Evolutionary conservation across 2,888 invertebrate species (phyloP).

Genomic region (Kuschelorhynchus macadamiae): DNA sequence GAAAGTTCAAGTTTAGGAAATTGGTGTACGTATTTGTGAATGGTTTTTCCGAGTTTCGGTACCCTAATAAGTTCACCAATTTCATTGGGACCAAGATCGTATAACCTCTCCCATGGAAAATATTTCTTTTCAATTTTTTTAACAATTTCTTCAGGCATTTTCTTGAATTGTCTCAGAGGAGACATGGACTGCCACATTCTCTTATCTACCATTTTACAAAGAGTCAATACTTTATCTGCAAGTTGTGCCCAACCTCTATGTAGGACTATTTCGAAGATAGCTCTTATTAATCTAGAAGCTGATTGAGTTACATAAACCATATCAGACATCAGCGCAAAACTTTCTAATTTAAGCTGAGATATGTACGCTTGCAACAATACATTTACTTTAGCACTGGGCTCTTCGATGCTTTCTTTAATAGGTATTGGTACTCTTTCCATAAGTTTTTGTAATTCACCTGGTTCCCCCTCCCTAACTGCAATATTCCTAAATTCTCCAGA

Average conservation of each 20-base stretch:
- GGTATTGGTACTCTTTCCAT: constrained; percentile 97
- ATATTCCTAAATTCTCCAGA: constrained; percentile 96
- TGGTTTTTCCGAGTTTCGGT: constrained; percentile 93
- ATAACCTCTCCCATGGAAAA: constrained; percentile 93
- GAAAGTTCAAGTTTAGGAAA: constrained; percentile 96
- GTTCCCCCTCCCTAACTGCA: constrained; percentile 95
- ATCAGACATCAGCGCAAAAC: constrained; percentile 98
- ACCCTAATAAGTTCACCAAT: constrained; percentile 94
- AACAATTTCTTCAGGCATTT: constrained; percentile 97
- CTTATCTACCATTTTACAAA: constrained; percentile 99
- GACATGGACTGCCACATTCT: constrained; percentile 99
- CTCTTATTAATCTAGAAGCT: constrained; percentile 93
- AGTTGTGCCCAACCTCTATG: constrained; percentile 94
- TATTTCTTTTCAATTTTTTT: constrained; percentile 99
- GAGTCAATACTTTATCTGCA: constrained; percentile 93
- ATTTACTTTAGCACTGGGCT: constrained; percentile 97
- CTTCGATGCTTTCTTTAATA: constrained; percentile 98
- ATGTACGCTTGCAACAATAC: constrained; percentile 97
- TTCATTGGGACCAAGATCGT: constrained; percentile 97
- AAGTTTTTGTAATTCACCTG: constrained; percentile 95
- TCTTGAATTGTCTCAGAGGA: constrained; percentile 95
- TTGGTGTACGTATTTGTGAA: constrained; percentile 96
- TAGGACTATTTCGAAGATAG: constrained; percentile 97
- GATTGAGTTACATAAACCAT: constrained; percentile 99
- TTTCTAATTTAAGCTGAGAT: constrained; percentile 97